phyloP scores from a whole-genome alignment of 2,113 vertebrate species.

The Anarrhichthys ocellatus region DNA sequence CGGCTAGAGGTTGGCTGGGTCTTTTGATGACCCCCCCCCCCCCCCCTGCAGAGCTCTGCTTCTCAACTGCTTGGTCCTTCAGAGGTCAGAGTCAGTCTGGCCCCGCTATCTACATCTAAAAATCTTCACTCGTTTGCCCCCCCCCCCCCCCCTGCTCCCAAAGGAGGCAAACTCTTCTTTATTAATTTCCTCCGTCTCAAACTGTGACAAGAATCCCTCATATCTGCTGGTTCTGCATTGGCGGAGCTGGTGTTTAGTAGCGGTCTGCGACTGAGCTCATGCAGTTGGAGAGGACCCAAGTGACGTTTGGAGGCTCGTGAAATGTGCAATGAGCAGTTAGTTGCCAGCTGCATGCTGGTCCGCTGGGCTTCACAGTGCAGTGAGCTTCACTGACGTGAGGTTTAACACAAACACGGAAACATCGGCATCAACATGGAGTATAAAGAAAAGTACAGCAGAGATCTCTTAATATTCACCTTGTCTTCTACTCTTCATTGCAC shows the following conservation, averaged over 20 bases:
- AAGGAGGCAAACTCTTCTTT: slow-evolving; percentile 53
- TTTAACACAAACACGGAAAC: slow-evolving; percentile 38
- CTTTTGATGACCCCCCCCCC: background rate
- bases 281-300: slow-evolving; percentile 62
- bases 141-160: slow-evolving; percentile 27
- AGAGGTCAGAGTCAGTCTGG: slow-evolving; percentile 30
- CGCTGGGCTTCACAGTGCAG: slow-evolving; percentile 61
- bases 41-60: background rate
- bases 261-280: slow-evolving; percentile 42
- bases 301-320: slow-evolving; percentile 46
- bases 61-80: slow-evolving; percentile 4
- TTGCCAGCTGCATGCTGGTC: slow-evolving; percentile 65
- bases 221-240: slow-evolving; percentile 68
- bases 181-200: slow-evolving; percentile 60
- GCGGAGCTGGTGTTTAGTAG: slow-evolving; percentile 43
- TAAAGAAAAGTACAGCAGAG: background rate
- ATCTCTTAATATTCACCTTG: background rate
- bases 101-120: slow-evolving; percentile 1
- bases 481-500: no score
- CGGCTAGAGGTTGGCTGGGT: background rate
- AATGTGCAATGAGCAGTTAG: slow-evolving; percentile 73
- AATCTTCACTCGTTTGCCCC: slow-evolving; percentile 28
- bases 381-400: slow-evolving; percentile 51
- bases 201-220: slow-evolving; percentile 65
- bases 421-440: background rate